Percentiles rank a stretch among this genome's conserved stretches.
Conservation (phyloP, 1,140 invertebrate genomes). For the Paracyclopina nana region DNA sequence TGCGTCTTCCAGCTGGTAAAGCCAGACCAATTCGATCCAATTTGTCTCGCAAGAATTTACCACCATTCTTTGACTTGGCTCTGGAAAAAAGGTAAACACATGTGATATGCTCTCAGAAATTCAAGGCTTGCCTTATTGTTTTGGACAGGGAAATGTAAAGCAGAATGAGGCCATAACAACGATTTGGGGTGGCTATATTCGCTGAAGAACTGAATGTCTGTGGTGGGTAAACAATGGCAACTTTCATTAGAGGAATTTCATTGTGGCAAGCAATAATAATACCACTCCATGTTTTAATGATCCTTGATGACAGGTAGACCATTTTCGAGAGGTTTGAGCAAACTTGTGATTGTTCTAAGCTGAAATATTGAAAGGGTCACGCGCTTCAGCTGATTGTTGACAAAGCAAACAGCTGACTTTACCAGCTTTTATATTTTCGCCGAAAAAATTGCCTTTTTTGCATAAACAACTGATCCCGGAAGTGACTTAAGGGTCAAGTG, state of each 20-base stretch:
- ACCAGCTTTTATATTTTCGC: background rate
- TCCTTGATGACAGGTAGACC: too few species aligned
- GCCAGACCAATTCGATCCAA: conserved; percentile 96
- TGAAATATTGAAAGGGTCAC: background rate
- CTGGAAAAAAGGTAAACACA: conserved; percentile 35
- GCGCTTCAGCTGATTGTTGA: background rate
- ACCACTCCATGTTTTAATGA: too few species aligned
- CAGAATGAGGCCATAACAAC: background rate
- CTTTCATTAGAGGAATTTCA: background rate
- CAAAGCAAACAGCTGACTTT: background rate
- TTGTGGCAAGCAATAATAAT: background rate
- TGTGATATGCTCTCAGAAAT: conserved; percentile 21
- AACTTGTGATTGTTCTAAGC: background rate
- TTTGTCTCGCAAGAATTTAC: conserved; percentile 82
- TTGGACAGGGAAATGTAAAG: background rate
- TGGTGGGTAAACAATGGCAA: too few species aligned
- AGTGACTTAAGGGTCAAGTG: background rate
- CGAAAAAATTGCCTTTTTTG: background rate
- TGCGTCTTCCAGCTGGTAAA: conserved; percentile 88
- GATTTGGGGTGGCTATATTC: background rate
- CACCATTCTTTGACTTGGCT: conserved; percentile 99
- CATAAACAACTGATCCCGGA: too few species aligned
- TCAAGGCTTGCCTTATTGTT: background rate
- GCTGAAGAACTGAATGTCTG: background rate
- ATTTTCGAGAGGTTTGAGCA: too few species aligned